A percentile compares a stretch with the other conserved stretches of the same genome.
phyloP scores from a whole-genome alignment of 2,113 vertebrate genomes.

The Oreamnos americanus region DNA sequence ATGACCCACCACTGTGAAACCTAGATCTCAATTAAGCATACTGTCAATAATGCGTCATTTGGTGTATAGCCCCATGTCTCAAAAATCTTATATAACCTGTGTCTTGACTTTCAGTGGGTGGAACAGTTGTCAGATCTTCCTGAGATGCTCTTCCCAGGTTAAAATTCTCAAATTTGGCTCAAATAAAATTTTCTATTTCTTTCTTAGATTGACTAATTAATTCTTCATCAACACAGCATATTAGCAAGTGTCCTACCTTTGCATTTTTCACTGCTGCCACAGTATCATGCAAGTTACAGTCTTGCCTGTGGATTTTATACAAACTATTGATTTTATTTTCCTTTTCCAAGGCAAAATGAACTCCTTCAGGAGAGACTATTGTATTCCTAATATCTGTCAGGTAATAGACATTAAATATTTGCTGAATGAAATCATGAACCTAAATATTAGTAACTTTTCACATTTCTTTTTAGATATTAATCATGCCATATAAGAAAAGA shows the following conservation, averaged over 20 bases:
- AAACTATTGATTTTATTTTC: background rate
- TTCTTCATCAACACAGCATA: background rate
- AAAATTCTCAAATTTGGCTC: background rate
- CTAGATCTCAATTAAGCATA: background rate
- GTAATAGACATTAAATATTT: background rate
- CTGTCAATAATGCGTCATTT: background rate
- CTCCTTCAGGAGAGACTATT: background rate
- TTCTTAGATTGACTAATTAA: background rate
- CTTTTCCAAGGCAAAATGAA: background rate
- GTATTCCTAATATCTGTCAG: background rate
- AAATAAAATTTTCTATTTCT: background rate
- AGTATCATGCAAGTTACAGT: background rate
- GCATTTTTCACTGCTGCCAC: background rate
- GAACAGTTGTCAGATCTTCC: background rate
- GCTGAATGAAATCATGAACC: background rate
- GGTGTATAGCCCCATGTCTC: background rate
- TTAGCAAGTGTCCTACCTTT: fast-evolving
- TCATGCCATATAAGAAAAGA: background rate
- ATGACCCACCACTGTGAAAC: background rate
- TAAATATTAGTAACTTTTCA: background rate
- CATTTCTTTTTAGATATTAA: background rate
- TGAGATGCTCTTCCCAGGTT: background rate
- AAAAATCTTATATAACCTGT: background rate
- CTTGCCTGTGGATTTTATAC: background rate
- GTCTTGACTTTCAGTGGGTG: background rate